phyloP scores from a whole-genome alignment of 1,140 invertebrate species.

The Lepidurus packardi region DNA sequence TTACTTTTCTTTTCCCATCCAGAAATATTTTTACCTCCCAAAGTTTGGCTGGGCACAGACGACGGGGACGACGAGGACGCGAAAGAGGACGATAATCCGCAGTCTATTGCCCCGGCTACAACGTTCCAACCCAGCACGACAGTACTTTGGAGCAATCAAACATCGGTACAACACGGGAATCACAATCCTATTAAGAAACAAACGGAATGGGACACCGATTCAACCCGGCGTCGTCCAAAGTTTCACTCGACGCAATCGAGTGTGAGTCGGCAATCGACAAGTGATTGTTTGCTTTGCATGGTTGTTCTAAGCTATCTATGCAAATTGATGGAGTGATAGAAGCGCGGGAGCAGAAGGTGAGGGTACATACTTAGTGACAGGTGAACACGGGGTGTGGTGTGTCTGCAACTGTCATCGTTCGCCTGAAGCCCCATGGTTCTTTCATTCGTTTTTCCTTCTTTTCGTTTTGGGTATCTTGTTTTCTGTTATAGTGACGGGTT shows the following conservation, averaged over 20 bases:
- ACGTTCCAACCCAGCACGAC: background rate
- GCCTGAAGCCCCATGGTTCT: too few species aligned
- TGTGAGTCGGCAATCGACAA: background rate
- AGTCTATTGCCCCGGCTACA: background rate
- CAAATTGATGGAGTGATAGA: background rate
- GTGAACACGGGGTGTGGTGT: background rate
- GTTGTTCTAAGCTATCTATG: background rate
- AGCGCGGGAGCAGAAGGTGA: background rate
- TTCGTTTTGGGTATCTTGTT: too few species aligned
- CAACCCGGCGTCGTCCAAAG: background rate
- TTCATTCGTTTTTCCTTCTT: too few species aligned
- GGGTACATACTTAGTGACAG: constrained; percentile 12
- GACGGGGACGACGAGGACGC: background rate
- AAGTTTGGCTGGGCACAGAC: background rate
- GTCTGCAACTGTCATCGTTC: background rate
- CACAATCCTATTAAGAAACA: background rate
- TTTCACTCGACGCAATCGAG: background rate
- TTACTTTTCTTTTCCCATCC: background rate
- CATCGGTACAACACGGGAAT: background rate
- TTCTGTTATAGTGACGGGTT: too few species aligned
- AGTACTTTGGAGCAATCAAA: background rate
- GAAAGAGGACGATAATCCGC: background rate
- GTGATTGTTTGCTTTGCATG: background rate
- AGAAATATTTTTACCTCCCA: background rate
- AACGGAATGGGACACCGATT: background rate